Base-by-base conservation (phyloP, 2,888 invertebrate genomes). In the Eueremaeus valkanovi region DNA sequence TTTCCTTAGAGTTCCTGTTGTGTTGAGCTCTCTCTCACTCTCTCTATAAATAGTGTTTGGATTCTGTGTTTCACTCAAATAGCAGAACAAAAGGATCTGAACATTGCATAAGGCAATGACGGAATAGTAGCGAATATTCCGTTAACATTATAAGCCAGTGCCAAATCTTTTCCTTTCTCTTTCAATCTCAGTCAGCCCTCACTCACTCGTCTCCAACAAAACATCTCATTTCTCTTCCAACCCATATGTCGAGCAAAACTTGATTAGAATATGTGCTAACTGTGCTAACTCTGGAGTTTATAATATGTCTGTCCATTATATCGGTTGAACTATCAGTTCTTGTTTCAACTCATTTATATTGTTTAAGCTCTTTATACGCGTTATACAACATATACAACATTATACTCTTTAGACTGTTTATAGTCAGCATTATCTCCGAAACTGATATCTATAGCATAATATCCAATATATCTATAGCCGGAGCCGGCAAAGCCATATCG, bases 81-180 rank as follows among this genome's bases (percentile, higher is more conserved):
- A 45, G 3, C 36, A 36, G 36, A 36, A 36, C 11, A 36, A 8
- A 36, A 36, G 36, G n/a, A n/a, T n/a, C n/a, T n/a, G n/a, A n/a
- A n/a, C n/a, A n/a, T n/a, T n/a, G n/a, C n/a, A n/a, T n/a, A n/a
- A n/a, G n/a, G n/a, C n/a, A n/a, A n/a, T n/a, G n/a, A n/a, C 36
- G 11, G 36, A 36, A 36, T 36, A 8, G 36, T 8, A 36, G 36
- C 36, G 6, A n/a, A n/a, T n/a, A n/a, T n/a, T n/a, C n/a, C n/a
- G n/a, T n/a, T n/a, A n/a, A n/a, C 36, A 36, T 55, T 55, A 13
- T 55, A 55, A 55, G n/a, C 27, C 21, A 55, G 55, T 55, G 55
- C 55, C 55, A 55, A 55, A 55, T 27, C 55, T 16, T 45, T 45
- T 45, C 16, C 45, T 45, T 45, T 36, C 36, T 36, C 11, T 36